Conservation (phyloP, 2,113 vertebrate species). For the Illadopsis cleaveri region DNA sequence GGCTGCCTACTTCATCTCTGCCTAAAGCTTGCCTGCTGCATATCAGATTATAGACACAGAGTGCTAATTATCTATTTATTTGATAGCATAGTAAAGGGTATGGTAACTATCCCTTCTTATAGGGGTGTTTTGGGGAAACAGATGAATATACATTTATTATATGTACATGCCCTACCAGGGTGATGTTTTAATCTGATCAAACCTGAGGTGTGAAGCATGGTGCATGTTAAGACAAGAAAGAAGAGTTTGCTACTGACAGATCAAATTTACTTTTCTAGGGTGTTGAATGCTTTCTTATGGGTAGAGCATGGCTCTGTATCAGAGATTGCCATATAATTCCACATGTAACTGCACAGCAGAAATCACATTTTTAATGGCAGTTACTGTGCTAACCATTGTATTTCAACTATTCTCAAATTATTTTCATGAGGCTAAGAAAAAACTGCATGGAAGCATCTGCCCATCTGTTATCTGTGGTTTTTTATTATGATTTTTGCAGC, state of each 20-base stretch:
- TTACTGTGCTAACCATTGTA: background rate
- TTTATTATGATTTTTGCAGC: background rate
- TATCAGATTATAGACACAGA: background rate
- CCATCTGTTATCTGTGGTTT: background rate
- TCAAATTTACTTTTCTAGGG: background rate
- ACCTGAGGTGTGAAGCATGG: background rate
- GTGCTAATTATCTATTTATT: background rate
- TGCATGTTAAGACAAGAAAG: background rate
- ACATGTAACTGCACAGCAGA: background rate
- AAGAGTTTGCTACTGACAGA: background rate
- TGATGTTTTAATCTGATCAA: background rate
- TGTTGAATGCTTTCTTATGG: background rate
- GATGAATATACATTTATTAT: background rate
- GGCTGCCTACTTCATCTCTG: background rate
- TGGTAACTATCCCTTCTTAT: background rate
- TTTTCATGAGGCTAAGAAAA: background rate
- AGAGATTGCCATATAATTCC: background rate
- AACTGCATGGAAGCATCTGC: background rate
- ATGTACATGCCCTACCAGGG: background rate
- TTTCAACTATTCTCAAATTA: background rate
- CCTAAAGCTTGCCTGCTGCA: background rate
- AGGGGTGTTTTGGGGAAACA: background rate
- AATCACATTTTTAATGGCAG: constrained; percentile 17
- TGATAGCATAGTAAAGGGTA: background rate
- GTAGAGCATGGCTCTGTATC: background rate